Percentiles rank a stretch among this genome's conserved stretches.
phyloP scores from a whole-genome alignment of 2,797 vertebrate species.

The Enteromius unitaeniatus region DNA sequence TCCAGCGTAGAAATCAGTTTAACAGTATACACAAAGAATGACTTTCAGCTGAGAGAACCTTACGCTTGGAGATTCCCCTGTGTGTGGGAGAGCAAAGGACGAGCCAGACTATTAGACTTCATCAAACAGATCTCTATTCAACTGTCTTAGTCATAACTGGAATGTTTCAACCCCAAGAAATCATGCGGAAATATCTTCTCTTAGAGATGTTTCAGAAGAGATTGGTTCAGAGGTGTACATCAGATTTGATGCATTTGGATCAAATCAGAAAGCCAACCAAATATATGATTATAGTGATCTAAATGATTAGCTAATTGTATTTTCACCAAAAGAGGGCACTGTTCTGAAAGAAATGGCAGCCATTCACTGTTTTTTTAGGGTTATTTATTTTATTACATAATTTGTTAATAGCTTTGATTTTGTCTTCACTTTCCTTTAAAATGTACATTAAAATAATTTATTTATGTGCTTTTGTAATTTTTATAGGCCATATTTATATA shows the following conservation, averaged over 20 bases:
- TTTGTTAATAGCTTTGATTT: not conserved
- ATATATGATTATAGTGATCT: not conserved
- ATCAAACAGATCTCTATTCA: conserved; percentile 48
- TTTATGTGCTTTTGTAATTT: not conserved
- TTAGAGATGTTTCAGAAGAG: not conserved
- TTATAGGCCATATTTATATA: not conserved
- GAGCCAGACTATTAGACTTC: conserved; percentile 29
- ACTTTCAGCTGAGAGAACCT: conserved; percentile 52
- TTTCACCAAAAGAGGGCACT: conserved; percentile 72
- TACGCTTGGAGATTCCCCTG: conserved; percentile 55
- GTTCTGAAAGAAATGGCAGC: conserved; percentile 61
- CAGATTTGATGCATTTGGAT: not conserved
- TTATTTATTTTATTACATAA: not conserved
- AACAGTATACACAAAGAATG: conserved; percentile 59
- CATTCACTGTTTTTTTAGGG: not conserved
- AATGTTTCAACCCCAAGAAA: conserved; percentile 47
- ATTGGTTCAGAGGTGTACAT: not conserved
- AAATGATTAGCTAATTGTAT: not conserved
- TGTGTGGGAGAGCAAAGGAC: conserved; percentile 58
- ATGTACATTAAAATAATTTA: not conserved
- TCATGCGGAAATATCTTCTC: conserved; percentile 51
- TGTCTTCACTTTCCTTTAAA: not conserved
- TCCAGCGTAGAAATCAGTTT: conserved; percentile 61
- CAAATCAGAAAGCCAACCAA: not conserved
- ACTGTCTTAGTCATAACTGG: conserved; percentile 26